Evolutionary conservation across 1,140 invertebrate species (phyloP).

Genomic region (Brachionus rotundiformis): DNA sequence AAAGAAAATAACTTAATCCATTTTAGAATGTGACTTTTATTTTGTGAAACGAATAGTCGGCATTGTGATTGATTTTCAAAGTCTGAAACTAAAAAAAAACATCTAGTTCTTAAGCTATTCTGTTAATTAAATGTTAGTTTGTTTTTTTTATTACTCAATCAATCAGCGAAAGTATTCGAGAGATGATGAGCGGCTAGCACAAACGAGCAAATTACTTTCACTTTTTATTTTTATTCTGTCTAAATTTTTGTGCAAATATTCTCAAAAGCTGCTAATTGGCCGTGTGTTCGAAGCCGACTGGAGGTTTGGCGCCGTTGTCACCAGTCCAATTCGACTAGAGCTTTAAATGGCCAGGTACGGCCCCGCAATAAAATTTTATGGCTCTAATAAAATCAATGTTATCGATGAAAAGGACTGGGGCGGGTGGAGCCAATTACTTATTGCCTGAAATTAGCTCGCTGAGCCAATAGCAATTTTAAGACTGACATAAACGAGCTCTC

Average conservation of each 20-base stretch:
- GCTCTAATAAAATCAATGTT: constrained; percentile 17
- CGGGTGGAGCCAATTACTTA: not conserved
- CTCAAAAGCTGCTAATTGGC: constrained; percentile 39
- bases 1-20: not conserved
- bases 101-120: constrained; percentile 15
- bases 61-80: constrained; percentile 1
- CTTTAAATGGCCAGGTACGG: not conserved
- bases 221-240: not conserved
- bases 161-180: constrained; percentile 1
- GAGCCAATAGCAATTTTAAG: not conserved
- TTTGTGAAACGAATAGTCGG: constrained; percentile 4
- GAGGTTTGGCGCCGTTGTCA: constrained; percentile 1
- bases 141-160: constrained; percentile 51
- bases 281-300: not conserved
- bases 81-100: not conserved
- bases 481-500: not conserved
- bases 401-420: not conserved
- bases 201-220: not conserved
- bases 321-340: not conserved
- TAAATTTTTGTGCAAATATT: constrained; percentile 34
- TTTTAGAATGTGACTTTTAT: constrained; percentile 22
- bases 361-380: not conserved
- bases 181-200: not conserved
- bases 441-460: not conserved
- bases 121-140: constrained; percentile 48